Evolutionary conservation across 2,888 invertebrate genomes (phyloP).

Genomic region (Aradus depressus): DNA sequence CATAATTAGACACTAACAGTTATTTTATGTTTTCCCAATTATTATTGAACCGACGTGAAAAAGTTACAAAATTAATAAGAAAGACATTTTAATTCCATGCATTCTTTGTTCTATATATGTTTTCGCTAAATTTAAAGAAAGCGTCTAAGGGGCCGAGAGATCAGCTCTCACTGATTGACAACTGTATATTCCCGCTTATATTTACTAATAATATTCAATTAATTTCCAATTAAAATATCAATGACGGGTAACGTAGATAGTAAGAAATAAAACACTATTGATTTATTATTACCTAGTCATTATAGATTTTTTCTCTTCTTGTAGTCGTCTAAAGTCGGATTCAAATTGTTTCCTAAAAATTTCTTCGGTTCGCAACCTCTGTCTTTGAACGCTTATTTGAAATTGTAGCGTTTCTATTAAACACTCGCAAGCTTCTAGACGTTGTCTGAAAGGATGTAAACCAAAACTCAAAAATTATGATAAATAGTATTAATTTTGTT

Average conservation of each 20-base stretch:
- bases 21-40: too few species aligned
- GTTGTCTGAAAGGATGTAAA: slow-evolving; percentile 29
- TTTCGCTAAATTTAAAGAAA: background rate
- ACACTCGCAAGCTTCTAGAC: slow-evolving; percentile 34
- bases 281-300: slow-evolving; percentile 31
- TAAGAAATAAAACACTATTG: slow-evolving; percentile 1
- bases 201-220: too few species aligned
- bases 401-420: slow-evolving; percentile 34
- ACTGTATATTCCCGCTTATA: too few species aligned
- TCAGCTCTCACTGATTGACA: too few species aligned
- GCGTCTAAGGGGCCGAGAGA: too few species aligned
- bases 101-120: too few species aligned
- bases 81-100: too few species aligned
- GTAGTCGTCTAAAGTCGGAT: slow-evolving; percentile 32
- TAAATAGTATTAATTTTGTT: background rate
- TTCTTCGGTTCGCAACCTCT: slow-evolving; percentile 34
- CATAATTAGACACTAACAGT: too few species aligned
- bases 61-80: too few species aligned
- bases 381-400: slow-evolving; percentile 34
- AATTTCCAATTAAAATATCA: too few species aligned
- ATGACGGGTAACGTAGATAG: background rate
- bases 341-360: slow-evolving; percentile 35
- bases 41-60: too few species aligned
- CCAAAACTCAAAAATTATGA: background rate
- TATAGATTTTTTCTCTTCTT: slow-evolving; percentile 32